Percentiles rank a stretch among this genome's conserved stretches.
Conservation (phyloP, 2,797 vertebrate species). For the Eptatretus atami region DNA sequence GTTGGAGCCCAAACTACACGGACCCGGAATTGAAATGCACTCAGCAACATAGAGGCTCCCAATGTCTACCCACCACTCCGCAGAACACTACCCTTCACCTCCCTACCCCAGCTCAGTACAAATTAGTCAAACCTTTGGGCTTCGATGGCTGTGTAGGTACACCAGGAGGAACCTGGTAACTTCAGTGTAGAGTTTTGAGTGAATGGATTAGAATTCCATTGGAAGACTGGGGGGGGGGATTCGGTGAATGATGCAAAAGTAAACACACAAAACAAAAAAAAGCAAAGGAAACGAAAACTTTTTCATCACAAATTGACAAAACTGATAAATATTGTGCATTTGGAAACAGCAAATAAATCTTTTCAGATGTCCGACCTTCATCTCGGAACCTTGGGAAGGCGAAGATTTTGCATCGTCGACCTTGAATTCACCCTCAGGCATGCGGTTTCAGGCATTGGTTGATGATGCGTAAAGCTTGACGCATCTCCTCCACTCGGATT, state of each 20-base stretch:
- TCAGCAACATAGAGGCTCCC: not conserved
- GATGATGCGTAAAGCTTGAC: slow-evolving; percentile 61
- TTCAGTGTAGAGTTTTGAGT: slow-evolving; percentile 90
- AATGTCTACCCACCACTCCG: not conserved
- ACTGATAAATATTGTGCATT: too few species aligned
- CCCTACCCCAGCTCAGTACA: too few species aligned
- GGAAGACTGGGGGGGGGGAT: slow-evolving; percentile 22
- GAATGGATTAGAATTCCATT: slow-evolving; percentile 87
- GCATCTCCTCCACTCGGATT: slow-evolving; percentile 78
- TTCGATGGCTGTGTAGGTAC: slow-evolving; percentile 68
- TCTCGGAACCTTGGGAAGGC: slow-evolving; percentile 65
- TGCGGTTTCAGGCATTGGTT: slow-evolving; percentile 47
- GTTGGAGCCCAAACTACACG: too few species aligned
- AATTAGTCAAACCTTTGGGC: slow-evolving; percentile 39
- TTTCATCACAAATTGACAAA: too few species aligned
- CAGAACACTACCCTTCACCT: not conserved
- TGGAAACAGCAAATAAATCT: too few species aligned
- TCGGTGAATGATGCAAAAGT: not conserved
- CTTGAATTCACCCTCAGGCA: slow-evolving; percentile 76
- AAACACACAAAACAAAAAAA: not conserved
- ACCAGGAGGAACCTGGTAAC: slow-evolving; percentile 72
- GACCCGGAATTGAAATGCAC: too few species aligned
- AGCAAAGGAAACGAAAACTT: too few species aligned
- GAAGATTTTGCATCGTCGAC: slow-evolving; percentile 83
- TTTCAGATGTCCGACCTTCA: slow-evolving; percentile 33